phyloP scores from a whole-genome alignment of 2,797 vertebrate genomes.

The Salarias fasciatus region DNA sequence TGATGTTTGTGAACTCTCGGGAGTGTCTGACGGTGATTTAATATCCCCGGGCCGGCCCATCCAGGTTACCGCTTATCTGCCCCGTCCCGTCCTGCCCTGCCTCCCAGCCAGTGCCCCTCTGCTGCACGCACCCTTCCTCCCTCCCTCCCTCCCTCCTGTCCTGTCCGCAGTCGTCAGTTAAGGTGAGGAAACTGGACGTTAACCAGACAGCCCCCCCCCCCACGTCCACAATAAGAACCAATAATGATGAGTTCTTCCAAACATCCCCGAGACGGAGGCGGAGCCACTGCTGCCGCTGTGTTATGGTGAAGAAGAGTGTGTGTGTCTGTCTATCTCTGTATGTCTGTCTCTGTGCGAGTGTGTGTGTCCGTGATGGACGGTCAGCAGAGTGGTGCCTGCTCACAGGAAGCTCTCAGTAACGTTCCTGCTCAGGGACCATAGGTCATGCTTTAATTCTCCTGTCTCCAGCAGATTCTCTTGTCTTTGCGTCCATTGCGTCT shows the following conservation, averaged over 20 bases:
- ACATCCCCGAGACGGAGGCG: constrained; percentile 91
- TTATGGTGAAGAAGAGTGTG: constrained; percentile 75
- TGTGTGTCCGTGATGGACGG: constrained; percentile 85
- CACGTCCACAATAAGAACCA: no score
- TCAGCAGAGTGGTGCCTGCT: constrained; percentile 86
- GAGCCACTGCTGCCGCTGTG: constrained; percentile 75
- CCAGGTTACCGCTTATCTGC: constrained; percentile 87
- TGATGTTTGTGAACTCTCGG: constrained; percentile 76
- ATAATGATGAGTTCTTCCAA: no score
- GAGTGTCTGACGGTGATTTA: constrained; percentile 86
- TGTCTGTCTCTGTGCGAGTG: no score
- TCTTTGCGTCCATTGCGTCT: constrained; percentile 69
- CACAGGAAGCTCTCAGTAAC: constrained; percentile 88
- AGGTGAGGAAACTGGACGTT: constrained; percentile 79
- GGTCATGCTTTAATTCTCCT: constrained; percentile 89
- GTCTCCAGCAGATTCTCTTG: constrained; percentile 84
- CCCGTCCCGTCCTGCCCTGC: constrained; percentile 62
- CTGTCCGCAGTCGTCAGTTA: constrained; percentile 53
- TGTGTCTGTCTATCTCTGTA: no score
- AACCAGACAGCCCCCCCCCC: constrained; percentile 86
- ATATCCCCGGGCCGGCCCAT: constrained; percentile 75
- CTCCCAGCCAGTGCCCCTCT: constrained; percentile 37
- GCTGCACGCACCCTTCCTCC: not conserved
- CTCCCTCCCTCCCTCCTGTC: constrained; percentile 13
- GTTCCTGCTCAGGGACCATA: constrained; percentile 86